These are phyloP conservation scores for Cyprinus carpio DNA, from an alignment of 2,113 vertebrate genomes.

Conservation along the genomic window DNA sequence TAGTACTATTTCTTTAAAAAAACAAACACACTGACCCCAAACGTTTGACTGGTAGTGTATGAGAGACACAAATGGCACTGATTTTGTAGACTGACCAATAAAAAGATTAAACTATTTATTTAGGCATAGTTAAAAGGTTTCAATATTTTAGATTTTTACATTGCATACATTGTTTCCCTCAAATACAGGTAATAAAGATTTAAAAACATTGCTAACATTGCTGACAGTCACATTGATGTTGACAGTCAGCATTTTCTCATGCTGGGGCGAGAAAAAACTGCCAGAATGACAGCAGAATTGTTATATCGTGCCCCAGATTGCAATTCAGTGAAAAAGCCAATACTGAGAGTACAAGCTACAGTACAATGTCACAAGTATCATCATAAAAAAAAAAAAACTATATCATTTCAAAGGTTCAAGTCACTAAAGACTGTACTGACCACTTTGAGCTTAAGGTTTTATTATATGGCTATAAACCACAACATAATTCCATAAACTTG, in stretches of 20 bases:
- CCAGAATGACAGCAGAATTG: constrained; percentile 30
- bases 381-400: constrained; percentile 19
- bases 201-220: not conserved
- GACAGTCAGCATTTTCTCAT: constrained; percentile 51
- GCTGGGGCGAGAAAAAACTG: constrained; percentile 43
- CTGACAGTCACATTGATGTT: constrained; percentile 24
- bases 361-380: constrained; percentile 23
- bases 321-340: constrained; percentile 7
- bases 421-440: constrained; percentile 24
- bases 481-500: constrained; percentile 4
- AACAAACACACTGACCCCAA: too few species aligned
- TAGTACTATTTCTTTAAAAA: too few species aligned
- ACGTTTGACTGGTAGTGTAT: not conserved
- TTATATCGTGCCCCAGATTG: constrained; percentile 1
- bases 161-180: not conserved
- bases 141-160: not conserved
- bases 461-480: constrained; percentile 33
- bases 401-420: not conserved
- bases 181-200: not conserved
- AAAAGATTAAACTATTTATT: not conserved
- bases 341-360: constrained; percentile 27
- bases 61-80: not conserved
- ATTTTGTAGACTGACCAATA: not conserved
- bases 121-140: not conserved
- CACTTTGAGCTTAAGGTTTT: constrained; percentile 4